Evolutionary conservation across 2,888 invertebrate genomes (phyloP).

Genomic region (Lutraria lutraria): DNA sequence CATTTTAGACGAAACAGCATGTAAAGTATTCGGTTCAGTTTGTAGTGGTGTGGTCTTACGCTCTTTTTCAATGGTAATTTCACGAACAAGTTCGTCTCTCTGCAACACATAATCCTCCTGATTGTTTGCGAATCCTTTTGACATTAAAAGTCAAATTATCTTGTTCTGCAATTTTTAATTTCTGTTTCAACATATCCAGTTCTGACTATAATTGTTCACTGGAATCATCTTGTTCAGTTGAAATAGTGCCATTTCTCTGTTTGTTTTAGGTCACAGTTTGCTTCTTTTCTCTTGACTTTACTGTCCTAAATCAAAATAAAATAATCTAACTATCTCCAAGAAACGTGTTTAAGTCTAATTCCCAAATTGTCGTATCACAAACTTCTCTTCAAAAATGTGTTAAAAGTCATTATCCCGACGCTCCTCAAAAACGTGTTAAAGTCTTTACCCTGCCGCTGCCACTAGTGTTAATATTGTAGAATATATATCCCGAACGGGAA

Average conservation of each 20-base stretch:
- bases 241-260: background rate
- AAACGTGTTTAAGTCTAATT: too few relatives aligned
- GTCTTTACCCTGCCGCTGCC: too few relatives aligned
- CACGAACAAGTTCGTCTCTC: slow-evolving; percentile 22
- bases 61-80: slow-evolving; percentile 17
- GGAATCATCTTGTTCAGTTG: slow-evolving; percentile 5
- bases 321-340: too few relatives aligned
- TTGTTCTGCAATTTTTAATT: slow-evolving; percentile 25
- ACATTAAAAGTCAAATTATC: slow-evolving; percentile 2
- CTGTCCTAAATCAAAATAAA: background rate
- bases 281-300: background rate
- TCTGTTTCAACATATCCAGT: slow-evolving; percentile 14
- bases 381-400: too few relatives aligned
- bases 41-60: background rate
- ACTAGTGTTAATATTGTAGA: too few relatives aligned
- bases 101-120: slow-evolving; percentile 22
- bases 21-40: background rate
- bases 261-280: slow-evolving; percentile 29
- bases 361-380: too few relatives aligned
- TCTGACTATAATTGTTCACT: slow-evolving; percentile 7
- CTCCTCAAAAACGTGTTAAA: too few relatives aligned
- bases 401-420: too few relatives aligned
- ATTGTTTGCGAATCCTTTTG: background rate
- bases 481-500: too few relatives aligned
- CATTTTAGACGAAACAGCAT: background rate